Conservation (phyloP, 2,113 vertebrate genomes). For the Egretta garzetta region DNA sequence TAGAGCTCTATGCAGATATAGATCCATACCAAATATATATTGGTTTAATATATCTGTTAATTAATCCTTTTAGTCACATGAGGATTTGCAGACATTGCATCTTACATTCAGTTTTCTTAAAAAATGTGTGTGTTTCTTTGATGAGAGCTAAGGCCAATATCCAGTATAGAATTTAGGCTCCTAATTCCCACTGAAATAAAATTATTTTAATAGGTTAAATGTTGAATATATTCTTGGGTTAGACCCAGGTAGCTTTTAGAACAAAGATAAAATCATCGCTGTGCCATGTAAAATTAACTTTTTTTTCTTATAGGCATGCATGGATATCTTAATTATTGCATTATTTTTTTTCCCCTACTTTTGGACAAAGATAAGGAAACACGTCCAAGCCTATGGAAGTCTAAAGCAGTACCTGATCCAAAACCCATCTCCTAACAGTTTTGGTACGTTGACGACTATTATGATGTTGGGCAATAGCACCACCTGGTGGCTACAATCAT, state of each 20-base stretch:
- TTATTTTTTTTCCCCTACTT: background rate
- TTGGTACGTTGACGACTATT: rapidly evolving
- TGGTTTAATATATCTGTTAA: background rate
- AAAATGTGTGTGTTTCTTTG: background rate
- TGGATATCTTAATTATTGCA: background rate
- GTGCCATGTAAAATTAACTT: background rate
- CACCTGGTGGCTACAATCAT: background rate
- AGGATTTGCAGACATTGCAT: background rate
- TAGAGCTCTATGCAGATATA: background rate
- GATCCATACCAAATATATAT: background rate
- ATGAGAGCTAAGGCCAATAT: background rate
- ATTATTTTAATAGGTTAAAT: background rate
- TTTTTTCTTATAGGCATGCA: background rate
- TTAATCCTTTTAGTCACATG: background rate
- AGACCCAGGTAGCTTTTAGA: background rate
- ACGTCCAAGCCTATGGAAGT: background rate
- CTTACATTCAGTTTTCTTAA: background rate
- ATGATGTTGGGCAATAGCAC: background rate
- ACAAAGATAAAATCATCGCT: background rate
- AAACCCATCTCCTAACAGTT: rapidly evolving
- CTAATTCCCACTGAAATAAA: background rate
- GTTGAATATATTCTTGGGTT: background rate
- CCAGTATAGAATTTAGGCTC: background rate
- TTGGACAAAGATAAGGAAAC: background rate
- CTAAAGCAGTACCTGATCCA: background rate